phyloP scores from a whole-genome alignment of 2,888 invertebrate species.

The Tribolium freemani region DNA sequence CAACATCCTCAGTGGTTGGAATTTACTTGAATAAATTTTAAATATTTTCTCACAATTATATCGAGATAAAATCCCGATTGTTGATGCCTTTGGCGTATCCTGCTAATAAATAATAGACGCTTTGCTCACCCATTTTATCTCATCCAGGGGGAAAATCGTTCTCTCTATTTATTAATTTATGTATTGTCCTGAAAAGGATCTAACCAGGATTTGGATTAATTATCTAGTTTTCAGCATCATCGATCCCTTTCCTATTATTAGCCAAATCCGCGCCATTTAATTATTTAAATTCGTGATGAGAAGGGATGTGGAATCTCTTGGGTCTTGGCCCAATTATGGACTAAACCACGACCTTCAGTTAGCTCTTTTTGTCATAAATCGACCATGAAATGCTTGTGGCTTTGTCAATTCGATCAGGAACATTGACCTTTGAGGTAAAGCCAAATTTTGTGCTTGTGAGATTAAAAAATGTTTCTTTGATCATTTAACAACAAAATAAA shows the following conservation, averaged over 20 bases:
- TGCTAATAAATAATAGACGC: conserved; percentile 5
- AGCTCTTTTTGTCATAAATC: conserved; percentile 8
- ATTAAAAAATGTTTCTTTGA: no score
- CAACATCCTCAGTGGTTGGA: conserved; percentile 24
- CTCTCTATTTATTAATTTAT: not conserved
- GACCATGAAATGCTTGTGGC: conserved; percentile 20
- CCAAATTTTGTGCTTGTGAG: not conserved
- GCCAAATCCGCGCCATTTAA: conserved; percentile 1
- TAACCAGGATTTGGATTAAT: conserved; percentile 1
- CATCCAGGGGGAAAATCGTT: not conserved
- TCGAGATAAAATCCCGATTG: conserved; percentile 18
- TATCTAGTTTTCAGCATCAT: conserved; percentile 9
- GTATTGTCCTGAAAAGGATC: not conserved
- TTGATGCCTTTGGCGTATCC: conserved; percentile 20
- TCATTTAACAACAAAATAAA: no score
- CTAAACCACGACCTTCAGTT: conserved; percentile 5
- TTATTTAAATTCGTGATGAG: not conserved
- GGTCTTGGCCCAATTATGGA: conserved; percentile 2
- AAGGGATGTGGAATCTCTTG: conserved; percentile 2
- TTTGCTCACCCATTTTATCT: conserved; percentile 7
- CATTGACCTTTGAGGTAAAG: not conserved
- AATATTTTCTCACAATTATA: conserved; percentile 31
- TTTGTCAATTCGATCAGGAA: not conserved
- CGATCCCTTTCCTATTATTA: conserved; percentile 9
- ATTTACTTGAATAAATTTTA: conserved; percentile 32